Conservation (phyloP, 1,140 invertebrate species). For the Calliopsis andreniformis region DNA sequence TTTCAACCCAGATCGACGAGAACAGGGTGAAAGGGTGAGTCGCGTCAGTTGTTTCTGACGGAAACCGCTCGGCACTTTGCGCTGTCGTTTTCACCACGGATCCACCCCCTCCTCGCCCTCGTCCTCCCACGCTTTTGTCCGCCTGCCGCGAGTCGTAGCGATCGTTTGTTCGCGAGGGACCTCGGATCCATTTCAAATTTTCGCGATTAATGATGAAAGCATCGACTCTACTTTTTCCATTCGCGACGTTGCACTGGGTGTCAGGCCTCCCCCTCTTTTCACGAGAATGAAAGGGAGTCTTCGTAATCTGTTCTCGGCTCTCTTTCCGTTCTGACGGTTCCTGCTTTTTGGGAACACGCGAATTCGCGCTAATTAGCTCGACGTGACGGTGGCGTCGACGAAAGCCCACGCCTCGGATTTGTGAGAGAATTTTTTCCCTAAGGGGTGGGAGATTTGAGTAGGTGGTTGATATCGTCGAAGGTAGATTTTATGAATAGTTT, state of each 20-base stretch:
- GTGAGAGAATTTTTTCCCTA: no score
- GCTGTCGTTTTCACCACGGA: neutral
- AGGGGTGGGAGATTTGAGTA: no score
- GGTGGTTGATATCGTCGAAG: no score
- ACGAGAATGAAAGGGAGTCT: neutral
- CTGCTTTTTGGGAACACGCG: neutral
- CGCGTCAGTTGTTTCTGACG: slow-evolving; percentile 14
- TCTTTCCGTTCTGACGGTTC: neutral
- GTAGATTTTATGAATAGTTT: no score
- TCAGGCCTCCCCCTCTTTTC: no score
- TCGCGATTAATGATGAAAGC: no score
- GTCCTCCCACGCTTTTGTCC: slow-evolving; percentile 12
- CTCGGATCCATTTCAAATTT: neutral
- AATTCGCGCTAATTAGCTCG: neutral
- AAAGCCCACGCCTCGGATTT: no score
- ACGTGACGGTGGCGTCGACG: neutral
- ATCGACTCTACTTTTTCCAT: neutral
- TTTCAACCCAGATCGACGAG: neutral
- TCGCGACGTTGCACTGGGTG: no score
- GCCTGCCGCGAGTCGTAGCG: neutral
- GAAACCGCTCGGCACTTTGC: slow-evolving; percentile 9
- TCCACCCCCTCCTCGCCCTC: neutral
- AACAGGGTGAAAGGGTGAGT: neutral
- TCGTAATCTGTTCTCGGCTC: neutral
- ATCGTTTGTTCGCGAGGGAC: neutral